These are phyloP conservation scores for Ellobius talpinus DNA, from an alignment of 2,113 vertebrate genomes.

Conservation along the genomic window DNA sequence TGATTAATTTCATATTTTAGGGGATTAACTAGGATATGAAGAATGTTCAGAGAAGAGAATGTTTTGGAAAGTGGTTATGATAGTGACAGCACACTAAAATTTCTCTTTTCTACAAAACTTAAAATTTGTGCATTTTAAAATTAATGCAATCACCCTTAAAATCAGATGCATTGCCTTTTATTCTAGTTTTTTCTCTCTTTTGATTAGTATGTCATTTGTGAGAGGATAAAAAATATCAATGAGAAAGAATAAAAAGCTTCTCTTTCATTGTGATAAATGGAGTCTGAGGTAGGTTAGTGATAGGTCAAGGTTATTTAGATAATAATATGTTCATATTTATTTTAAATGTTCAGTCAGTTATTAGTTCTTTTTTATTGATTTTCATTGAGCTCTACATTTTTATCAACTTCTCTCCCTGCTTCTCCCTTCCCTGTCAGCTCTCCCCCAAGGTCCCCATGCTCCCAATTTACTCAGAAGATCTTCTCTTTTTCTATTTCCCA, in stretches of 20 bases:
- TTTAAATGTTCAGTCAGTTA: conserved; percentile 1
- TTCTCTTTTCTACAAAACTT: not conserved
- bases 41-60: not conserved
- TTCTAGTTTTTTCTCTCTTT: not conserved
- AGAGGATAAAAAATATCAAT: not conserved
- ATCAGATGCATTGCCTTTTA: not conserved
- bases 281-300: not conserved
- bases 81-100: not conserved
- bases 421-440: too few relatives aligned
- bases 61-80: not conserved
- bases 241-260: not conserved
- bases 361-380: not conserved
- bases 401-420: too few relatives aligned
- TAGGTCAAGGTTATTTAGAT: not conserved
- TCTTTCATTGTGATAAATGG: not conserved
- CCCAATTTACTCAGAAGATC: too few relatives aligned
- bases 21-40: not conserved
- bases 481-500: too few relatives aligned
- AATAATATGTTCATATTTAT: not conserved
- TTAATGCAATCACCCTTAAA: not conserved
- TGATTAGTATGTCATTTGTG: not conserved
- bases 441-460: too few relatives aligned
- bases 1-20: not conserved
- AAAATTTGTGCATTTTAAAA: not conserved
- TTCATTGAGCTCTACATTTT: too few relatives aligned